Conservation (phyloP, 2,113 vertebrate genomes). For the Arizona elegans region DNA sequence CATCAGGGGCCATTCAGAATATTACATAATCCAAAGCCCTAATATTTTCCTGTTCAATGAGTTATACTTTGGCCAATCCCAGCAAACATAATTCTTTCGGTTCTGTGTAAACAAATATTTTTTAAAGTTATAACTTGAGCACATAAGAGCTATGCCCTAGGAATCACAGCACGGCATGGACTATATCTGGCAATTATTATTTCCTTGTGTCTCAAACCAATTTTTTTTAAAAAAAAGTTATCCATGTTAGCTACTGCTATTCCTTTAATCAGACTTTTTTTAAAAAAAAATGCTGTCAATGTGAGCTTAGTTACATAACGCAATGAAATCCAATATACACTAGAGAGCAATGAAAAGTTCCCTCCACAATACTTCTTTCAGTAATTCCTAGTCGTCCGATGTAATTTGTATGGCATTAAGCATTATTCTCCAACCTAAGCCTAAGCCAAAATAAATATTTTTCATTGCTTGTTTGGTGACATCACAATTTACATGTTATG, state of each 20-base stretch:
- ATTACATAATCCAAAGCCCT: constrained; percentile 68
- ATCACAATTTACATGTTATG: constrained; percentile 27
- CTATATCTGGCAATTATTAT: constrained; percentile 12
- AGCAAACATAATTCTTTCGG: constrained; percentile 64
- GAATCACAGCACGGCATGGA: background rate
- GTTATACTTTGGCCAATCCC: constrained; percentile 61
- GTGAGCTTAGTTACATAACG: constrained; percentile 20
- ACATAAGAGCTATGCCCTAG: constrained; percentile 37
- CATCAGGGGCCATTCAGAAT: constrained; percentile 72
- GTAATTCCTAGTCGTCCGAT: background rate
- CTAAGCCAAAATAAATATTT: constrained; percentile 27
- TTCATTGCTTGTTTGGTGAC: constrained; percentile 9
- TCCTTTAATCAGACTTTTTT: constrained; percentile 25
- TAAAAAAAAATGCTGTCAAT: background rate
- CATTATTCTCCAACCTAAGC: background rate
- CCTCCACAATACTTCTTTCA: constrained; percentile 30
- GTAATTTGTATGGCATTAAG: background rate
- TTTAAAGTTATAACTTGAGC: constrained; percentile 57
- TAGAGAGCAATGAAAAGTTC: background rate
- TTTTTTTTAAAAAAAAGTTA: background rate
- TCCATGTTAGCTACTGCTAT: background rate
- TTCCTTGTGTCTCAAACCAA: background rate
- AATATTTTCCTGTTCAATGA: constrained; percentile 65
- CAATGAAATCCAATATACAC: constrained; percentile 11
- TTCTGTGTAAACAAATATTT: constrained; percentile 49